Evolutionary conservation across 2,797 vertebrate species (phyloP).

Genomic region (Discoglossus pictus): DNA sequence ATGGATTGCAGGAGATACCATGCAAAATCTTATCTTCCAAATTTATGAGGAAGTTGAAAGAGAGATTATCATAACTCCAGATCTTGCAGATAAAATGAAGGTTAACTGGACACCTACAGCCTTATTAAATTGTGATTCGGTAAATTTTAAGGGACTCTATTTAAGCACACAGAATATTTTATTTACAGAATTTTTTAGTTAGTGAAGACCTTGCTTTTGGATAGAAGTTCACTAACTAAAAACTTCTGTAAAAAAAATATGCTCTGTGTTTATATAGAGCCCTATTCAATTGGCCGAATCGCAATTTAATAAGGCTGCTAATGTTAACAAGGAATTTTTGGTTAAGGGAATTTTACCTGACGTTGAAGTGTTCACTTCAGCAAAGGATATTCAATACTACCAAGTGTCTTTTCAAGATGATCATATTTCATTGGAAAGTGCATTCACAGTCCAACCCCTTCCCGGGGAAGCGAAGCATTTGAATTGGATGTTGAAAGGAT

Average conservation of each 20-base stretch:
- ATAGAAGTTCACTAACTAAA: no score
- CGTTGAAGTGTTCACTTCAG: constrained; percentile 76
- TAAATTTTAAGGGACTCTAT: no score
- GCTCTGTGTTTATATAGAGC: no score
- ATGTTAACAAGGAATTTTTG: constrained; percentile 67
- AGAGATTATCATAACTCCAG: constrained; percentile 70
- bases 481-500: constrained; percentile 75
- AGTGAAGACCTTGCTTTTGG: no score
- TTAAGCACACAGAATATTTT: no score
- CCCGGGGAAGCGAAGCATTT: constrained; percentile 81
- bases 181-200: no score
- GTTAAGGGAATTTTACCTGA: constrained; percentile 78
- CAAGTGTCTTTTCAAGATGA: constrained; percentile 85
- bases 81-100: constrained; percentile 80
- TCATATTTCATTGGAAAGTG: constrained; percentile 77
- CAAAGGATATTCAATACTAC: constrained; percentile 77
- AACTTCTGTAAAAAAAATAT: no score
- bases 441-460: constrained; percentile 80
- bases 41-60: constrained; percentile 86
- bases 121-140: no score
- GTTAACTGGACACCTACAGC: constrained; percentile 88
- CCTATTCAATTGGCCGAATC: no score
- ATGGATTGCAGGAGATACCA: constrained; percentile 78
- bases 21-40: constrained; percentile 81
- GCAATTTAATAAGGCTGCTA: no score